Percentiles rank a stretch among this genome's conserved stretches.
These are phyloP conservation scores for Nanorana parkeri DNA, from an alignment of 2,113 vertebrate species.

Conservation along the genomic window DNA sequence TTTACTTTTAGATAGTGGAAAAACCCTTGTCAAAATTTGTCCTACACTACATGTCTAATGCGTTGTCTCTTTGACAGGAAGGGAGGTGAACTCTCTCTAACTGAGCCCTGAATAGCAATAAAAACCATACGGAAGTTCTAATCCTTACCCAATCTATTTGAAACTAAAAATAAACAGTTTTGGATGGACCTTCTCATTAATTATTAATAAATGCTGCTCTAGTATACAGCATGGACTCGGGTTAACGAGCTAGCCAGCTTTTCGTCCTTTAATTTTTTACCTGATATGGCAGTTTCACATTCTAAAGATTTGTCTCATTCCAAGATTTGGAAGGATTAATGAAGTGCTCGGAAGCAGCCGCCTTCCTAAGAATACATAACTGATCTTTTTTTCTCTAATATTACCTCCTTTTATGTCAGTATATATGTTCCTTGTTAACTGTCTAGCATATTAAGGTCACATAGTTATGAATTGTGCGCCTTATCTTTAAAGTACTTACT, in stretches of 20 bases:
- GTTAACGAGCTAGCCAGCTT: not conserved
- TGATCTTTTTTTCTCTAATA: not conserved
- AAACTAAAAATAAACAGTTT: too few relatives aligned
- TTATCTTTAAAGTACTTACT: conserved; percentile 24
- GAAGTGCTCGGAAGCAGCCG: conserved; percentile 23
- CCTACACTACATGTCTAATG: too few relatives aligned
- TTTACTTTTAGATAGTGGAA: too few relatives aligned
- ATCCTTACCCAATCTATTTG: too few relatives aligned
- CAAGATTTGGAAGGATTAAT: conserved; percentile 16
- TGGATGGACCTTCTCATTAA: too few relatives aligned
- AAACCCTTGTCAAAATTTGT: too few relatives aligned
- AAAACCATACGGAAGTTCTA: too few relatives aligned
- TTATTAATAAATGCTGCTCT: too few relatives aligned
- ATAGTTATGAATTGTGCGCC: not conserved
- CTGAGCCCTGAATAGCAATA: too few relatives aligned
- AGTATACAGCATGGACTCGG: not conserved
- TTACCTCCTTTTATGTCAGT: not conserved
- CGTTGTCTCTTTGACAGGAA: too few relatives aligned
- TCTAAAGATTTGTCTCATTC: not conserved
- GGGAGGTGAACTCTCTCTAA: too few relatives aligned
- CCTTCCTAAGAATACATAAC: not conserved
- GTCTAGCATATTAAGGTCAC: conserved; percentile 7
- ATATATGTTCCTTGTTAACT: not conserved
- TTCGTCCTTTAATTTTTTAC: not conserved
- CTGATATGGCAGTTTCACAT: conserved; percentile 14